Evolutionary conservation across 2,797 vertebrate species (phyloP).

Genomic region (Tauraco hartlaubi): DNA sequence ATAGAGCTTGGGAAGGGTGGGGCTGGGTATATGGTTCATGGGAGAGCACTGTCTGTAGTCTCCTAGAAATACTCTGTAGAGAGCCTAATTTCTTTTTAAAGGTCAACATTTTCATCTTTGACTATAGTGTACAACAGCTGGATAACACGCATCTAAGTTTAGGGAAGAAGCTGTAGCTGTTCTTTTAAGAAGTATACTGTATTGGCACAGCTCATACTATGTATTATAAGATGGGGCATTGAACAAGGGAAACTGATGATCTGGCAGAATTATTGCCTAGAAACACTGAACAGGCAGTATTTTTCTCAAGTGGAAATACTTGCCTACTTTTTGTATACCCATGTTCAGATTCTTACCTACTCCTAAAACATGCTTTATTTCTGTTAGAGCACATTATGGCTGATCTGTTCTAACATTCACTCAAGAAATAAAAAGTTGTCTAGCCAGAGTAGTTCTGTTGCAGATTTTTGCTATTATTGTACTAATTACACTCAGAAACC

Average conservation of each 20-base stretch:
- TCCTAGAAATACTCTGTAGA: not conserved
- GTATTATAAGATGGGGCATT: not conserved
- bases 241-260: not conserved
- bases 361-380: not conserved
- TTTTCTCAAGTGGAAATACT: not conserved
- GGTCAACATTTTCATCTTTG: not conserved
- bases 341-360: not conserved
- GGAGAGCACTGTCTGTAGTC: not conserved
- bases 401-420: not conserved
- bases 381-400: not conserved
- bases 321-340: rapidly evolving
- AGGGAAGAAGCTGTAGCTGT: not conserved
- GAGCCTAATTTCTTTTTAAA: not conserved
- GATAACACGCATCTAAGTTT: not conserved
- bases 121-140: not conserved
- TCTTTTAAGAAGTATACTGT: not conserved
- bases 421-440: not conserved
- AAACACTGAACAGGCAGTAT: not conserved
- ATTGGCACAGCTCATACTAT: not conserved
- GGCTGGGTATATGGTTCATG: not conserved
- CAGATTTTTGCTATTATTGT: not conserved
- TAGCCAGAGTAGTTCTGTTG: not conserved
- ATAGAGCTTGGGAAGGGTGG: not conserved
- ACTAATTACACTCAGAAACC: not conserved
- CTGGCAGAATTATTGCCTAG: not conserved